Percentiles rank a stretch among this genome's conserved stretches.
These are phyloP conservation scores for Chamaedrilus cognettii DNA, from an alignment of 2,888 invertebrate species.

Conservation along the genomic window DNA sequence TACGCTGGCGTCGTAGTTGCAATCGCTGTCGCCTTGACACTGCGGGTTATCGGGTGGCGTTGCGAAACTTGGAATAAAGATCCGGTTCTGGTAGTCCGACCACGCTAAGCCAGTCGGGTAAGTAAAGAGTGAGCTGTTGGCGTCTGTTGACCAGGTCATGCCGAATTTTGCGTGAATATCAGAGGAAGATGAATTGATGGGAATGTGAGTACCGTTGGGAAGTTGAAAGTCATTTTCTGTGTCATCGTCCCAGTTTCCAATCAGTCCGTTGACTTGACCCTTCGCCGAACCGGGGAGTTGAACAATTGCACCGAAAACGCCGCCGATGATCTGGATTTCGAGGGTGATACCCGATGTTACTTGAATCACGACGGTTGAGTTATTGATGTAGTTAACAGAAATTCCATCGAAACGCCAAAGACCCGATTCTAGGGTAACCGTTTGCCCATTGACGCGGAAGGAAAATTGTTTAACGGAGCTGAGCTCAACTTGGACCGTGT, in stretches of 20 bases:
- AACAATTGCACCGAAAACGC: slow-evolving; percentile 6
- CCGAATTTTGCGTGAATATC: slow-evolving; percentile 20
- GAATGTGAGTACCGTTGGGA: slow-evolving; percentile 11
- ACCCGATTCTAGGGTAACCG: background rate
- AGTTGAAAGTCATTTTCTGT: slow-evolving; percentile 18
- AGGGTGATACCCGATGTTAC: too few species aligned
- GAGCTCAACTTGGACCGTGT: slow-evolving; percentile 15
- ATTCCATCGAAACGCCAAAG: background rate
- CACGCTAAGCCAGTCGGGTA: slow-evolving; percentile 14
- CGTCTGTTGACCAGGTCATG: slow-evolving; percentile 5
- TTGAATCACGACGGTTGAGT: background rate
- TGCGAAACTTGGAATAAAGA: slow-evolving; percentile 14
- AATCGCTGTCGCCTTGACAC: slow-evolving; percentile 6
- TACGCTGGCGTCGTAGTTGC: slow-evolving; percentile 11
- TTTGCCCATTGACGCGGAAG: slow-evolving; percentile 1
- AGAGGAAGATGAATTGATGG: slow-evolving; percentile 3
- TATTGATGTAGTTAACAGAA: background rate
- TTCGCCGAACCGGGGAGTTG: background rate
- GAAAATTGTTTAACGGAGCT: slow-evolving; percentile 1
- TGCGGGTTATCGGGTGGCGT: background rate
- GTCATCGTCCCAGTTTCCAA: slow-evolving; percentile 24
- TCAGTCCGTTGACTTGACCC: slow-evolving; percentile 13
- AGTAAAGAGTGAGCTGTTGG: background rate
- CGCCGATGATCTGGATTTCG: too few species aligned
- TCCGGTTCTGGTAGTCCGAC: slow-evolving; percentile 17